phyloP scores from a whole-genome alignment of 2,888 invertebrate species.

The Palloptera scutellata region DNA sequence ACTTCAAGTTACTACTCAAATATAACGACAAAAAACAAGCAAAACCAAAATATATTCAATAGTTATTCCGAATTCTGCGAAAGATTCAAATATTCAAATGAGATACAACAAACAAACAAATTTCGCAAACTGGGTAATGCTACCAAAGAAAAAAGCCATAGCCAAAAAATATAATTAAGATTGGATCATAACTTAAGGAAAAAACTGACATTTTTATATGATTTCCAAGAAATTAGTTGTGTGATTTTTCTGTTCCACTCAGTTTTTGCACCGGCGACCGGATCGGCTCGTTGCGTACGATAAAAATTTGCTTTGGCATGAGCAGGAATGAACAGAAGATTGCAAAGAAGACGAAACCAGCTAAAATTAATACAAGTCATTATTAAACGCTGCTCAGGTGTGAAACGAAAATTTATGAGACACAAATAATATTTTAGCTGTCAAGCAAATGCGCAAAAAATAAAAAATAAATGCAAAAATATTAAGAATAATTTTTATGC shows the following conservation, averaged over 20 bases:
- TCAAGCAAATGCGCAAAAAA: slow-evolving; percentile 27
- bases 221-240: slow-evolving; percentile 7
- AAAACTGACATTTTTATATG: slow-evolving; percentile 16
- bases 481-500: not conserved
- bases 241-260: slow-evolving; percentile 10
- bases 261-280: not conserved
- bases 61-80: not conserved
- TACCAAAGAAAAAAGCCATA: not conserved
- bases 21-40: too few species aligned
- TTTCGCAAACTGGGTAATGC: not conserved
- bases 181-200: slow-evolving; percentile 2
- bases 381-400: slow-evolving; percentile 42
- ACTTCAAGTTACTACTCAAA: too few species aligned
- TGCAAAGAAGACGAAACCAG: not conserved
- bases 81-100: not conserved
- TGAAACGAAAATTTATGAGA: slow-evolving; percentile 39
- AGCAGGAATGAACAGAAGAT: not conserved
- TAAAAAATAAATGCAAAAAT: slow-evolving; percentile 9
- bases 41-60: too few species aligned
- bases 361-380: slow-evolving; percentile 20
- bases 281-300: slow-evolving; percentile 3
- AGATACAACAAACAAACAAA: not conserved
- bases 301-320: not conserved
- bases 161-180: slow-evolving; percentile 5
- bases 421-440: slow-evolving; percentile 35